phyloP scores from a whole-genome alignment of 2,113 vertebrate species.

The Solenodon paradoxus region DNA sequence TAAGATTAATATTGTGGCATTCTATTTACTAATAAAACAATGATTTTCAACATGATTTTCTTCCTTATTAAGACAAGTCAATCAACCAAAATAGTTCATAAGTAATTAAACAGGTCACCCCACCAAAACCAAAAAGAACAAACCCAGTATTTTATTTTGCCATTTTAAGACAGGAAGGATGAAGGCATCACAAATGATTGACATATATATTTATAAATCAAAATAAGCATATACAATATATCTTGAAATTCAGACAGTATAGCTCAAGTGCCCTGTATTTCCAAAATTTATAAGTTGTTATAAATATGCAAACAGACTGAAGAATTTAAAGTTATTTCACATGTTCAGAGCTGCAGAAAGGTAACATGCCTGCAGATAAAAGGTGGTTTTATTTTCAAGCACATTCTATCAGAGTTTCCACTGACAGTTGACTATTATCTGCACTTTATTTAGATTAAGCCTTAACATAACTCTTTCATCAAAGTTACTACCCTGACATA shows the following conservation, averaged over 20 bases:
- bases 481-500: slow-evolving; percentile 12
- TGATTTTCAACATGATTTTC: slow-evolving; percentile 19
- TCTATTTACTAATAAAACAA: not conserved
- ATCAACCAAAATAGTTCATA: not conserved
- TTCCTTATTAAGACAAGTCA: not conserved
- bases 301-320: not conserved
- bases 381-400: not conserved
- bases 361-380: not conserved
- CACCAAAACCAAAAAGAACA: slow-evolving; percentile 3
- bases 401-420: slow-evolving; percentile 16
- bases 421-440: slow-evolving; percentile 17
- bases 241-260: not conserved
- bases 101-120: not conserved
- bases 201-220: not conserved
- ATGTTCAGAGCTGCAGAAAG: not conserved
- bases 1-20: not conserved
- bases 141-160: not conserved
- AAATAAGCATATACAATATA: not conserved
- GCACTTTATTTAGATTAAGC: slow-evolving; percentile 60
- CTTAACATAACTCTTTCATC: slow-evolving; percentile 63
- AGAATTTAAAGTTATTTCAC: not conserved
- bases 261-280: not conserved
- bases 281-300: not conserved
- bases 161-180: not conserved
- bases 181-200: not conserved